phyloP scores from a whole-genome alignment of 2,888 invertebrate species.

The Philonicus albiceps region DNA sequence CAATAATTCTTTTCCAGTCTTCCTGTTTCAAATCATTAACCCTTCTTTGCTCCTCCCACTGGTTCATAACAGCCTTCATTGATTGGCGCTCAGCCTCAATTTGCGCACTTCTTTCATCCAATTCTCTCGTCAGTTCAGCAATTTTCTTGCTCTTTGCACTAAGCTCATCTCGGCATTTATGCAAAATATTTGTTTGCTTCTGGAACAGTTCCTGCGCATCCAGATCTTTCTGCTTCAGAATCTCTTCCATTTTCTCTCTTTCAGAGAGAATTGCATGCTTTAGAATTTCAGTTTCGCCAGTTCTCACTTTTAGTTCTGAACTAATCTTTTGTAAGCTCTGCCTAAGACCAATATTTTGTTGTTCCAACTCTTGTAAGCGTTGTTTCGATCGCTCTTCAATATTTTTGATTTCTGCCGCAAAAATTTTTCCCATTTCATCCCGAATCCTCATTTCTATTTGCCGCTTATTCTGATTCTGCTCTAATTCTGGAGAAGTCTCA shows the following conservation, averaged over 20 bases:
- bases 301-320: slow-evolving; percentile 55
- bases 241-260: slow-evolving; percentile 57
- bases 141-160: slow-evolving; percentile 64
- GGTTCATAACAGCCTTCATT: slow-evolving; percentile 63
- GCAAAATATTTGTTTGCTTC: slow-evolving; percentile 54
- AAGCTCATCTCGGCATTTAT: slow-evolving; percentile 57
- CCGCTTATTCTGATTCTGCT: slow-evolving; percentile 53
- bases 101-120: slow-evolving; percentile 59
- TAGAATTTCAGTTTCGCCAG: slow-evolving; percentile 59
- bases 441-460: slow-evolving; percentile 65
- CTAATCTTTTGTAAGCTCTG: slow-evolving; percentile 55
- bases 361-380: slow-evolving; percentile 61
- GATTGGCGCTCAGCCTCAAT: slow-evolving; percentile 64
- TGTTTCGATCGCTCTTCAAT: slow-evolving; percentile 65
- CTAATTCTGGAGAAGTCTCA: slow-evolving; percentile 60
- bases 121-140: slow-evolving; percentile 55
- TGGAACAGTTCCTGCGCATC: slow-evolving; percentile 52
- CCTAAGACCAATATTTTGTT: slow-evolving; percentile 53
- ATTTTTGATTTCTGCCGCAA: slow-evolving; percentile 69
- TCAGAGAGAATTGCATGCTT: slow-evolving; percentile 61
- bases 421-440: slow-evolving; percentile 74
- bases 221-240: slow-evolving; percentile 54
- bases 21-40: slow-evolving; percentile 64
- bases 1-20: slow-evolving; percentile 65
- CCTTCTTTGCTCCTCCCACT: slow-evolving; percentile 64